A percentile compares a stretch with the other conserved stretches of the same genome.
phyloP scores from a whole-genome alignment of 2,888 invertebrate species.

The Lepidochitona cinerea region DNA sequence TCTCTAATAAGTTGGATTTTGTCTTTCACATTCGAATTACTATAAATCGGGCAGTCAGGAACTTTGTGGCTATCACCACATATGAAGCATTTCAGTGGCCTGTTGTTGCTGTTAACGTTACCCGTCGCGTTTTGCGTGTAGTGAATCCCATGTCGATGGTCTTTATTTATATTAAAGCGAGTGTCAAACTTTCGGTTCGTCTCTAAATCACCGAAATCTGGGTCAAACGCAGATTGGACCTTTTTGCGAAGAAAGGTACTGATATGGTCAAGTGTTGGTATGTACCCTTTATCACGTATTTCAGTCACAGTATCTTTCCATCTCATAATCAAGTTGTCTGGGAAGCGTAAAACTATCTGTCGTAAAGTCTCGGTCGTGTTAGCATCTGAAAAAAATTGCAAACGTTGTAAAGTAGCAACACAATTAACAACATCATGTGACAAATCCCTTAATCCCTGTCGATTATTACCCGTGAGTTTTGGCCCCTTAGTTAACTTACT shows the following conservation, averaged over 20 bases:
- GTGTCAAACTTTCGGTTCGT: too few species aligned
- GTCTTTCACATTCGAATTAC: not conserved
- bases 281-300: constrained; percentile 12
- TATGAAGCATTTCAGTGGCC: too few species aligned
- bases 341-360: constrained; percentile 11
- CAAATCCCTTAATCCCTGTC: constrained; percentile 2
- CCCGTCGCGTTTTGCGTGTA: too few species aligned
- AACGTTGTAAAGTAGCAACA: constrained; percentile 6
- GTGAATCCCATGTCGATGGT: too few species aligned
- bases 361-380: constrained; percentile 5
- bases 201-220: constrained; percentile 17
- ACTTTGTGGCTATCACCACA: not conserved
- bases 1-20: not conserved
- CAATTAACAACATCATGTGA: constrained; percentile 11
- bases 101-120: too few species aligned
- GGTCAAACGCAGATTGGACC: constrained; percentile 14
- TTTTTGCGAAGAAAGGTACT: constrained; percentile 10
- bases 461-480: not conserved
- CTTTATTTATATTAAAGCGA: too few species aligned
- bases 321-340: constrained; percentile 12
- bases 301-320: constrained; percentile 11
- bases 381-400: not conserved
- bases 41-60: not conserved
- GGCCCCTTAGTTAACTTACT: constrained; percentile 9
- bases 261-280: constrained; percentile 6